These are phyloP conservation scores for Falcaria lacertinaria DNA, from an alignment of 2,888 invertebrate genomes.

Conservation along the genomic window DNA sequence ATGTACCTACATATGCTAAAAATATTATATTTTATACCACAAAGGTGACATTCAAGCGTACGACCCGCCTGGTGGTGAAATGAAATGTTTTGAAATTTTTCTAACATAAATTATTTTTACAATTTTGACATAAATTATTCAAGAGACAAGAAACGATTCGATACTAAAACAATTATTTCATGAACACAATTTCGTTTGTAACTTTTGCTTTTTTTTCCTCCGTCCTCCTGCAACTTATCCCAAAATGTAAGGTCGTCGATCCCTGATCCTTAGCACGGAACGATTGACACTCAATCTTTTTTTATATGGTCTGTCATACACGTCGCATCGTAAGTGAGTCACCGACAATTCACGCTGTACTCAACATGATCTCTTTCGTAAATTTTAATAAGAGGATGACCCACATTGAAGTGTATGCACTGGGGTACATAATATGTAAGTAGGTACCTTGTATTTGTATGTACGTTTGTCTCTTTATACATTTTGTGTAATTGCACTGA, in stretches of 20 bases:
- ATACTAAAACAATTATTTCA: too few species aligned
- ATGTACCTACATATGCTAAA: too few species aligned
- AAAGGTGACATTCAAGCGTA: too few species aligned
- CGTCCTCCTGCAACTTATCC: constrained; percentile 25
- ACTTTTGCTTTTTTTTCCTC: constrained; percentile 7
- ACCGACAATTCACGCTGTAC: constrained; percentile 23
- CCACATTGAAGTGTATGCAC: constrained; percentile 3
- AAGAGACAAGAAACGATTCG: too few species aligned
- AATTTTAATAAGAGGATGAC: constrained; percentile 6
- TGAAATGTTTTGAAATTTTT: too few species aligned
- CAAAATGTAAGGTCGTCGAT: constrained; percentile 59
- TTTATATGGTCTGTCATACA: constrained; percentile 57
- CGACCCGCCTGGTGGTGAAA: too few species aligned
- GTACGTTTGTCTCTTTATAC: too few species aligned
- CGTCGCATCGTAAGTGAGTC: constrained; percentile 19
- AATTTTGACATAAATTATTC: too few species aligned
- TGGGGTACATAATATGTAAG: not conserved
- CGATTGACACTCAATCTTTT: constrained; percentile 64
- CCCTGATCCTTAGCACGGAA: constrained; percentile 70
- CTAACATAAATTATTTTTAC: too few species aligned
- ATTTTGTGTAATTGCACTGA: too few species aligned
- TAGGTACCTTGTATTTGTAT: too few species aligned
- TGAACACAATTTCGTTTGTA: not conserved
- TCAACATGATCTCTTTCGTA: constrained; percentile 29
- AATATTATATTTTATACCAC: too few species aligned